Percentiles rank a stretch among this genome's conserved stretches.
Conservation (phyloP, 2,113 vertebrate species). For the Stegastes partitus region DNA sequence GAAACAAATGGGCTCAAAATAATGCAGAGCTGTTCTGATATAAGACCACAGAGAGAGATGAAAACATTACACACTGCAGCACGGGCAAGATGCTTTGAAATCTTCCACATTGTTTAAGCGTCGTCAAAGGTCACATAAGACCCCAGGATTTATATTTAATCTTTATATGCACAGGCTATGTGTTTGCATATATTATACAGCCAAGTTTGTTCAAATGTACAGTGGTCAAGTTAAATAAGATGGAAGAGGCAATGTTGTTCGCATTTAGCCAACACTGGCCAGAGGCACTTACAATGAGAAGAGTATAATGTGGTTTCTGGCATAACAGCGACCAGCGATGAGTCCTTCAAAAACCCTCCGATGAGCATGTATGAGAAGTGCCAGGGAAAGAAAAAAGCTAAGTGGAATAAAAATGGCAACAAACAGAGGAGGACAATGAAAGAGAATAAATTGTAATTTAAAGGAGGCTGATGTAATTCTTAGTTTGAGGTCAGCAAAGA, state of each 20-base stretch:
- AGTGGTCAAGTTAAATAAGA: slow-evolving; percentile 11
- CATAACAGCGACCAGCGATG: background rate
- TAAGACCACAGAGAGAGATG: slow-evolving; percentile 21
- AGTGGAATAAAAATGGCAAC: background rate
- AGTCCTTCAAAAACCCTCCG: background rate
- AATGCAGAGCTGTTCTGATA: background rate
- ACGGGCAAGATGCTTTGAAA: slow-evolving; percentile 1
- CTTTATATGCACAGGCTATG: background rate
- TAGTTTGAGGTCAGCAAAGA: too few species aligned
- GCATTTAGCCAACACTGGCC: slow-evolving; percentile 11
- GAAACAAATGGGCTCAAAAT: slow-evolving; percentile 23
- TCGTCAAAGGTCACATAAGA: background rate
- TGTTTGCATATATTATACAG: background rate
- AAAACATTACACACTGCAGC: background rate
- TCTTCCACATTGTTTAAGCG: background rate
- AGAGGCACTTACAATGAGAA: slow-evolving; percentile 7
- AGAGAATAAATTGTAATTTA: background rate
- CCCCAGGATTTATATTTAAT: background rate
- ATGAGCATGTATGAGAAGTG: background rate
- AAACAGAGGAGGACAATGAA: background rate
- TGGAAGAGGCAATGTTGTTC: background rate
- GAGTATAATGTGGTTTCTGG: background rate
- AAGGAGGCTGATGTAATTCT: background rate
- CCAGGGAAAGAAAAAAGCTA: too few species aligned
- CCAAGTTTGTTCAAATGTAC: slow-evolving; percentile 1